Percentiles rank a stretch among this genome's conserved stretches.
Evolutionary conservation across 2,113 vertebrate species (phyloP).

Genomic region (Lampris incognitus): DNA sequence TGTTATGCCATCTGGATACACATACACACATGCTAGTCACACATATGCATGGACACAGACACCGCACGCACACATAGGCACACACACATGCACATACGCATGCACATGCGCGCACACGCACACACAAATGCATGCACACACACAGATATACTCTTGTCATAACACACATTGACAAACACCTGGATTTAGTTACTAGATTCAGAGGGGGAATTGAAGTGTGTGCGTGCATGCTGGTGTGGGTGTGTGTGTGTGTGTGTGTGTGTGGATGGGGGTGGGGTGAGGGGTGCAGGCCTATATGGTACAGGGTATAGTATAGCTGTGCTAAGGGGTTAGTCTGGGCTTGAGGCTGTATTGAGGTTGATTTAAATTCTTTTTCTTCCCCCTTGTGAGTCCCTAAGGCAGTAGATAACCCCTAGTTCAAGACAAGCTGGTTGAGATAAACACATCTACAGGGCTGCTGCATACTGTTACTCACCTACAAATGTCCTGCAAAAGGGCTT

Average conservation of each 20-base stretch:
- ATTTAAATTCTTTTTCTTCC: conserved; percentile 6
- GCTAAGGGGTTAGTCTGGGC: conserved; percentile 58
- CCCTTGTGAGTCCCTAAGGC: conserved; percentile 39
- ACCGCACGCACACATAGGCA: conserved; percentile 26
- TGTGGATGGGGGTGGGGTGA: conserved; percentile 24
- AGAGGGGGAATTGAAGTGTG: conserved; percentile 49
- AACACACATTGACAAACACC: conserved; percentile 78
- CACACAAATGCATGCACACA: conserved; percentile 4
- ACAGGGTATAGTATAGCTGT: conserved; percentile 59
- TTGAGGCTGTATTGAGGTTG: conserved; percentile 57
- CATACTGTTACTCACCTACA: too few species aligned
- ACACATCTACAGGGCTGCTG: too few species aligned
- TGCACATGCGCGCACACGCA: conserved; percentile 15
- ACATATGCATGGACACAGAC: background rate
- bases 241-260: conserved; percentile 37
- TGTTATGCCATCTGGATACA: conserved; percentile 75
- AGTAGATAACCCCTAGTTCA: background rate
- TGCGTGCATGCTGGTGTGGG: conserved; percentile 9
- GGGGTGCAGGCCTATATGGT: background rate
- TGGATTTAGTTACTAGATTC: conserved; percentile 78
- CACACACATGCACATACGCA: conserved; percentile 13
- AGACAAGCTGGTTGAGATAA: too few species aligned
- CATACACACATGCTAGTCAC: conserved; percentile 49
- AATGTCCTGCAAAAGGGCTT: too few species aligned
- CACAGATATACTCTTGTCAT: conserved; percentile 74